Evolutionary conservation across 2,113 vertebrate species (phyloP).

Genomic region (Chionomys nivalis): DNA sequence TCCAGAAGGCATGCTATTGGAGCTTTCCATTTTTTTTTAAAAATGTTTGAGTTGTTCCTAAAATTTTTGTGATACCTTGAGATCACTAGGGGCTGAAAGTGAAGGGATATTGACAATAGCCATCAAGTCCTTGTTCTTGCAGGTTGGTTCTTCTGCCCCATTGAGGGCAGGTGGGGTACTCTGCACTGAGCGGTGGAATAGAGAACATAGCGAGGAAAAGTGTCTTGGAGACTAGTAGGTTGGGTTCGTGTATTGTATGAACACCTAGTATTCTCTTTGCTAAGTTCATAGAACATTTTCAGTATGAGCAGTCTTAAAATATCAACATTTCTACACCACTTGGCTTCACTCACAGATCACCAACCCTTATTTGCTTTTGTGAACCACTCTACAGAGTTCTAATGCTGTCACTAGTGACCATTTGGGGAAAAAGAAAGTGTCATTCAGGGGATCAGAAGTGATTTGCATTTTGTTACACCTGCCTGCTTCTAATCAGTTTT

Average conservation of each 20-base stretch:
- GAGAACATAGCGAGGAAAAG: background rate
- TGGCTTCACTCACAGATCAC: constrained; percentile 27
- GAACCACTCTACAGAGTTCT: constrained; percentile 8
- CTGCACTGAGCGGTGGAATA: background rate
- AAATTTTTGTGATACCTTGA: constrained; percentile 30
- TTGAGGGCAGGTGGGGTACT: background rate
- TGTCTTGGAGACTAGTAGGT: background rate
- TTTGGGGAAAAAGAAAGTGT: constrained; percentile 20
- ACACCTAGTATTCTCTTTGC: background rate
- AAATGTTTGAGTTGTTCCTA: constrained; percentile 23
- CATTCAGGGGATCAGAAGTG: constrained; percentile 47
- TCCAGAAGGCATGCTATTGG: constrained; percentile 45
- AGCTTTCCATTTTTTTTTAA: background rate
- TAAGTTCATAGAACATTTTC: constrained; percentile 54
- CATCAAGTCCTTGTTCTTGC: background rate
- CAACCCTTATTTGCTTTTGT: constrained; percentile 36
- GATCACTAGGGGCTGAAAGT: background rate
- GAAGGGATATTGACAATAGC: background rate
- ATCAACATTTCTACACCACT: background rate
- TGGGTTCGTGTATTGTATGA: background rate
- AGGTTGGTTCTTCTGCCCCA: background rate
- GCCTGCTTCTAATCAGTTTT: constrained; percentile 59
- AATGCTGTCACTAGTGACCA: constrained; percentile 14
- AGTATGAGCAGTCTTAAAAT: constrained; percentile 20
- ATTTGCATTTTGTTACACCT: constrained; percentile 35